Conservation (phyloP, 2,888 invertebrate species). For the Hedya salicella region DNA sequence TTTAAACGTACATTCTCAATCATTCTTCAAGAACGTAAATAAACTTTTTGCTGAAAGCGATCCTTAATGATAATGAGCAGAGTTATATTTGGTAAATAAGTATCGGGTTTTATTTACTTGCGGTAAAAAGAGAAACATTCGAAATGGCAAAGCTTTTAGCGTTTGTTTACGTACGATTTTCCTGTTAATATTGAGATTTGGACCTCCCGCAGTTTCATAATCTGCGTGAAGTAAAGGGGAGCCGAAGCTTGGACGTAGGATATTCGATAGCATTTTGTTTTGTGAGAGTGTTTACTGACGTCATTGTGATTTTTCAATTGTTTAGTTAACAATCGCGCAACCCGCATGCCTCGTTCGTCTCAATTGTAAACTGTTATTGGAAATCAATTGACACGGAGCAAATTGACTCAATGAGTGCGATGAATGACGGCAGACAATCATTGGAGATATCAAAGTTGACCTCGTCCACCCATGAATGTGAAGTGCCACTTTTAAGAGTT, state of each 20-base stretch:
- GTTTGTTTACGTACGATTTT: slow-evolving; percentile 55
- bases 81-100: slow-evolving; percentile 32
- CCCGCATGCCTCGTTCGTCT: slow-evolving; percentile 78
- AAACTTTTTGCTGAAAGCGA: slow-evolving; percentile 30
- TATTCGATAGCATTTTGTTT: slow-evolving; percentile 55
- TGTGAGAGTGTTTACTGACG: slow-evolving; percentile 59
- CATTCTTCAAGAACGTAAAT: slow-evolving; percentile 4
- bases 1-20: slow-evolving; percentile 17
- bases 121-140: slow-evolving; percentile 24
- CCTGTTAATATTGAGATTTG: slow-evolving; percentile 52
- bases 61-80: slow-evolving; percentile 34
- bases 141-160: slow-evolving; percentile 48
- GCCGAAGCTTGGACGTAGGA: slow-evolving; percentile 33
- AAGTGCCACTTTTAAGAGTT: slow-evolving; percentile 18
- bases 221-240: slow-evolving; percentile 45
- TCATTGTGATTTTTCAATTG: slow-evolving; percentile 69
- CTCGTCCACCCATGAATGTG: slow-evolving; percentile 38
- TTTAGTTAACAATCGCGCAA: slow-evolving; percentile 76
- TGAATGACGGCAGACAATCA: slow-evolving; percentile 60
- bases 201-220: slow-evolving; percentile 58
- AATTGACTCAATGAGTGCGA: slow-evolving; percentile 66
- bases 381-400: slow-evolving; percentile 79
- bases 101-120: slow-evolving; percentile 38
- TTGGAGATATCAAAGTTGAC: slow-evolving; percentile 48
- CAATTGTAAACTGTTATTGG: slow-evolving; percentile 82